A percentile compares a stretch with the other conserved stretches of the same genome.
phyloP scores from a whole-genome alignment of 2,113 vertebrate species.

The Fregata magnificens region DNA sequence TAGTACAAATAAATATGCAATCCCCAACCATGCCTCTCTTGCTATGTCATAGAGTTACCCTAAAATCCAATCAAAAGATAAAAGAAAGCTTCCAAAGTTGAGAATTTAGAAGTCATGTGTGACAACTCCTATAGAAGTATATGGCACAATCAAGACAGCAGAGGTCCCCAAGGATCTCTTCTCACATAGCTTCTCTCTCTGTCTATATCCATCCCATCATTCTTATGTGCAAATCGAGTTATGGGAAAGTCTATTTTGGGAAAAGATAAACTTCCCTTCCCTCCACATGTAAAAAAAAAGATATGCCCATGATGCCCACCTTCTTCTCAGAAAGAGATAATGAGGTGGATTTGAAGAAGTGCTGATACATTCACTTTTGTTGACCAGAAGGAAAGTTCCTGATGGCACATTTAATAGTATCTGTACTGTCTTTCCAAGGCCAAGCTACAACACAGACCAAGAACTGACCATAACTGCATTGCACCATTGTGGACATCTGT shows the following conservation, averaged over 20 bases:
- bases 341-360: background rate
- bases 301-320: background rate
- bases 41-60: background rate
- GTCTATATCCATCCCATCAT: background rate
- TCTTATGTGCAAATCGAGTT: background rate
- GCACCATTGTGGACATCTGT: background rate
- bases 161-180: background rate
- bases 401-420: background rate
- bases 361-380: background rate
- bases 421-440: background rate
- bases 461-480: background rate
- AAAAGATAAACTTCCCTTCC: background rate
- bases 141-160: background rate
- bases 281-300: background rate
- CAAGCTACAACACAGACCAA: background rate
- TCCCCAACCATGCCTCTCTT: background rate
- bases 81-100: background rate
- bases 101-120: background rate
- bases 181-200: background rate
- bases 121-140: background rate
- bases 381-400: background rate
- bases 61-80: background rate
- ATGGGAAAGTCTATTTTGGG: background rate
- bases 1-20: background rate
- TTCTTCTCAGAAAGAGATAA: background rate